Percentiles rank a stretch among this genome's conserved stretches.
Conservation (phyloP, 2,888 invertebrate species). For the Ptychoptera albimana region DNA sequence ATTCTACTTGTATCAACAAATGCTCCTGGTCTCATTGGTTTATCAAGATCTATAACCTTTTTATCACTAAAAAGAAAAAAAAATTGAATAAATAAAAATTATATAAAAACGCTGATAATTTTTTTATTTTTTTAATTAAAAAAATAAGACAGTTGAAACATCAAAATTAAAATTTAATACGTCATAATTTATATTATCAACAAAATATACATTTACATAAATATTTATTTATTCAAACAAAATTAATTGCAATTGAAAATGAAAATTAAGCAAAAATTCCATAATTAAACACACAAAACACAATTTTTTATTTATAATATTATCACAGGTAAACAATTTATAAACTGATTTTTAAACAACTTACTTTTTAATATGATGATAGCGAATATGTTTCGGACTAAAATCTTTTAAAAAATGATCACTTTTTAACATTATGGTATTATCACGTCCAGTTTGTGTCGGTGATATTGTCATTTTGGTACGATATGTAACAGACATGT, state of each 20-base stretch:
- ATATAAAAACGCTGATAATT: not conserved
- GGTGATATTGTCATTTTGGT: constrained; percentile 86
- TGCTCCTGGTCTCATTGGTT: constrained; percentile 60
- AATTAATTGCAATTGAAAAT: no score
- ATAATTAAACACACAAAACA: not conserved
- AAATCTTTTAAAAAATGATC: constrained; percentile 72
- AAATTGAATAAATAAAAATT: not conserved
- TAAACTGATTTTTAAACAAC: constrained; percentile 17
- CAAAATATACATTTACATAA: no score
- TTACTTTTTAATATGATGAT: constrained; percentile 31
- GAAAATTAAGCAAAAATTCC: not conserved
- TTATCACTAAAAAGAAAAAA: constrained; percentile 36
- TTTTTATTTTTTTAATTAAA: not conserved
- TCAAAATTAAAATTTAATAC: no score
- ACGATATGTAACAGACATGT: constrained; percentile 69
- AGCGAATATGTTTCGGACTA: constrained; percentile 49
- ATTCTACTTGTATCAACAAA: constrained; percentile 55
- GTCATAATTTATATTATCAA: no score
- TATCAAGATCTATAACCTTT: constrained; percentile 49
- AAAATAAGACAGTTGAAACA: not conserved
- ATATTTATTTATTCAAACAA: no score
- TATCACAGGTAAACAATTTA: not conserved
- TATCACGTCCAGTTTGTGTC: constrained; percentile 48
- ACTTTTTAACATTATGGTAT: constrained; percentile 72
- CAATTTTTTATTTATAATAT: not conserved